Evolutionary conservation across 1,140 invertebrate species (phyloP).

Genomic region (Luehdorfia chinensis): DNA sequence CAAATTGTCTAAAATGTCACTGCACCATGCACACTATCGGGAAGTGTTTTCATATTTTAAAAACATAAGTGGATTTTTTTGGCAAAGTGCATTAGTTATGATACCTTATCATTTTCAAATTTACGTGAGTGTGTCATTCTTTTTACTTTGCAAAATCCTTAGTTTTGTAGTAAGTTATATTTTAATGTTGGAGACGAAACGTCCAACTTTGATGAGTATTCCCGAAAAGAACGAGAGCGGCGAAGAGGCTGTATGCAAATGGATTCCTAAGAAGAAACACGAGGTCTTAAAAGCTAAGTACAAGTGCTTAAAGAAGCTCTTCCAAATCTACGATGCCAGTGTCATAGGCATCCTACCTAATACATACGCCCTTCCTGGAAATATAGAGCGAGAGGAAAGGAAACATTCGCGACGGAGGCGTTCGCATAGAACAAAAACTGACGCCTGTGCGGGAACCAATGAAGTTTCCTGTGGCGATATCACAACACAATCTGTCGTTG

Average conservation of each 20-base stretch:
- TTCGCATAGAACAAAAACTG: conserved; percentile 47
- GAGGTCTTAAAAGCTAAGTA: conserved; percentile 67
- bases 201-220: conserved; percentile 39
- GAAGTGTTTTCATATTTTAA: conserved; percentile 25
- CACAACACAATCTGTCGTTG: conserved; percentile 18
- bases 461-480: conserved; percentile 34
- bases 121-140: conserved; percentile 44
- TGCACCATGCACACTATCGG: conserved; percentile 35
- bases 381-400: conserved; percentile 20
- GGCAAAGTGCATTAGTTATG: conserved; percentile 46
- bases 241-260: conserved; percentile 43
- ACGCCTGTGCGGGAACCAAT: conserved; percentile 45
- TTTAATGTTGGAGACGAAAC: conserved; percentile 46
- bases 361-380: conserved; percentile 20
- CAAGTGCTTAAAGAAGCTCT: conserved; percentile 66
- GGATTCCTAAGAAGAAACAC: conserved; percentile 69
- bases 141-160: conserved; percentile 46
- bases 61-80: conserved; percentile 31
- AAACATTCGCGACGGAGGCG: conserved; percentile 31
- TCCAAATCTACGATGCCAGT: conserved; percentile 65
- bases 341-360: conserved; percentile 59
- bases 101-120: conserved; percentile 54
- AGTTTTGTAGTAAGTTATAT: conserved; percentile 22
- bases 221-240: conserved; percentile 46
- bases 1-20: conserved; percentile 43